Evolutionary conservation across 2,888 invertebrate genomes (phyloP), one percentile per base, ranked within the genome.

Genomic region (Ferdinandea cuprea): DNA sequence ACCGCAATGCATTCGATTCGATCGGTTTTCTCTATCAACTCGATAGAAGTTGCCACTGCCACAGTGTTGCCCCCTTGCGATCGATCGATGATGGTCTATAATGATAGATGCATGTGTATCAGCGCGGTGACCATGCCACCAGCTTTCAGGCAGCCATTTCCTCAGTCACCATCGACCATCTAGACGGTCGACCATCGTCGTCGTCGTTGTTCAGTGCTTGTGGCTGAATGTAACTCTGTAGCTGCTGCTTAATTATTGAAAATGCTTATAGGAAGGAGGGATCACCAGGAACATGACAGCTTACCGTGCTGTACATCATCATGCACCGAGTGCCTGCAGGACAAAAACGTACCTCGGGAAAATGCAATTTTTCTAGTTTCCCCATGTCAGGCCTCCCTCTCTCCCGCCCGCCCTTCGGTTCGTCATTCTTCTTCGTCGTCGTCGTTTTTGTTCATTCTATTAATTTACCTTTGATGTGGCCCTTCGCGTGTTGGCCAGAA

Each of bases 291-390:
- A 84, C 84, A 84, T 84, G 84, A 84, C 79, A 84, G 84, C 84
- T 74, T 79, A 79, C 84, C 84, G 74, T 84, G 84, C 84, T 79
- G 84, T 84, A 84, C 84, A 84, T 84, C 79, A 84, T 79, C 84
- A 74, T 79, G 84, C 84, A 69, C 52, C 74, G 35, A 58, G 63
- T 63, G 72, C 63, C 84, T 77, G 32, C 69, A 65, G 78, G 78
- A 84, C 78, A 83, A 83, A 83, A 83, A 83, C 77, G 61, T 66
- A 72, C 63, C 65, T 71, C 59, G 54, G 71, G 76, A 81, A 81
- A 81, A 77, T 81, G 76, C 71, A 76, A 81, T 76, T 71, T 81
- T 81, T 83, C 83, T 68, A 73, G 68, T 77, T 65, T 28, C 32
- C 28, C 30, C 44, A 52, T 37, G 15, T 28, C 13, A n/a, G 17